Base-by-base conservation (phyloP, 2,797 vertebrate species). In the Platyrinchus mystaceus region DNA sequence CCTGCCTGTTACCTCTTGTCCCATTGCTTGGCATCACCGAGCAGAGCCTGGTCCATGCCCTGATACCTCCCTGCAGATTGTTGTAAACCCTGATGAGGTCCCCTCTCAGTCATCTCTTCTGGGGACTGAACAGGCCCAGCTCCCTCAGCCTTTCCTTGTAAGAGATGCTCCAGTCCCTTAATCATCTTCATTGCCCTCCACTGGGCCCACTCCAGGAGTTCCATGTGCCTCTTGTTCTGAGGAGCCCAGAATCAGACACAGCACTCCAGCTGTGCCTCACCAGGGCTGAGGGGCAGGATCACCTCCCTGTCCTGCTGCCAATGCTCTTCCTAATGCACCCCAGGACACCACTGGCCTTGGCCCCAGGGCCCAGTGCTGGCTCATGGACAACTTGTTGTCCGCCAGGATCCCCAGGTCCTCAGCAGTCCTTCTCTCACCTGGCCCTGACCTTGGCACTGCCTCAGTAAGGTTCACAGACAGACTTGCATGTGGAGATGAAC, bases 101-200 rank as follows among this genome's bases (percentile, higher is more conserved):
- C n/a, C 32, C 34, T 39, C 71, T 76, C 47, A 44, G 16, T 5
- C 0, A 0, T 22, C 47, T 47, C 56, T 3, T 22, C 64, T 47
- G 1, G 0, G 46, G 24, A 55, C 56, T 69, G 24, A 77, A 21
- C 34, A 62, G 24, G 5, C 34, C 64, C n/a, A n/a, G n/a, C n/a
- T n/a, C 26, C 24, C 17, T 56, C 34, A 34, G 59, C 36, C 50
- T 49, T 56, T 64, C 4, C 20, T 26, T 5, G 1, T 14, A 9
- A 19, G 30, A 34, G 12, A 44, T 30, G 34, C 10, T 56, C 11
- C 30, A 58, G 12, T 2, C 16, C 80, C 20, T 8, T 20, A 21
- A n/a, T 6, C 49, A 64, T 24, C 69, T 47, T 2, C 41, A 30
- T 7, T 6, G 23, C 2, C 43, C 30, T 21, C 30, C 2, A 2